Conservation (phyloP, 2,113 vertebrate genomes). For the Xenopus laevis region DNA sequence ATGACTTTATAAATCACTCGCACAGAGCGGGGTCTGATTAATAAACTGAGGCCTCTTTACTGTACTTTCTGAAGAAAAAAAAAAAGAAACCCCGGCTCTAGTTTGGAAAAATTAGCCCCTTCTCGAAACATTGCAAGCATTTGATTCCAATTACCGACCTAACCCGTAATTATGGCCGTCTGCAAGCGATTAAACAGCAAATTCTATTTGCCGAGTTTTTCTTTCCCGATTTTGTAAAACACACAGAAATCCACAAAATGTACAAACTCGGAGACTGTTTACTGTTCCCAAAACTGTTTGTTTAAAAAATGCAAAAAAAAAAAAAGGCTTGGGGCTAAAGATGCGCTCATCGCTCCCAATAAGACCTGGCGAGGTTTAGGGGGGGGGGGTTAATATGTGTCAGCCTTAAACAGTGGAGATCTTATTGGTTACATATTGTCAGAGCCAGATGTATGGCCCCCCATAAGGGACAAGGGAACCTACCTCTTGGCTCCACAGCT, state of each 20-base stretch:
- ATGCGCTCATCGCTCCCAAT: too few species aligned
- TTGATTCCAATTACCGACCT: constrained; percentile 60
- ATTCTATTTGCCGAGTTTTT: constrained; percentile 35
- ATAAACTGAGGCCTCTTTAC: constrained; percentile 9
- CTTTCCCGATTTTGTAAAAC: constrained; percentile 33
- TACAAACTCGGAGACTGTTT: constrained; percentile 40
- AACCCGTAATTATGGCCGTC: constrained; percentile 31
- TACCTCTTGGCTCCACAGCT: too few species aligned
- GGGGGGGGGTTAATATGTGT: too few species aligned
- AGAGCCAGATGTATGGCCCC: too few species aligned
- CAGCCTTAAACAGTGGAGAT: too few species aligned
- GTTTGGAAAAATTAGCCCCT: constrained; percentile 13
- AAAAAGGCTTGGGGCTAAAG: too few species aligned
- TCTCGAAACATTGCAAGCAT: constrained; percentile 47
- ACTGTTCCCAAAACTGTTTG: constrained; percentile 34
- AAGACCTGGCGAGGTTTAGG: too few species aligned
- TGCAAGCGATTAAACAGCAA: constrained; percentile 31
- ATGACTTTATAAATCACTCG: constrained; percentile 6
- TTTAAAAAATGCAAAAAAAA: background rate
- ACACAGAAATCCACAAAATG: constrained; percentile 44
- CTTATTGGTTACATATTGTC: too few species aligned
- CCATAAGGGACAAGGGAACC: too few species aligned
- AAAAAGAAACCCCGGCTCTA: too few species aligned
- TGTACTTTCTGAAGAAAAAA: constrained; percentile 8
- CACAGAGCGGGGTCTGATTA: background rate